Evolutionary conservation across 1,140 invertebrate genomes (phyloP).

Genomic region (Matsumurasca onukii): DNA sequence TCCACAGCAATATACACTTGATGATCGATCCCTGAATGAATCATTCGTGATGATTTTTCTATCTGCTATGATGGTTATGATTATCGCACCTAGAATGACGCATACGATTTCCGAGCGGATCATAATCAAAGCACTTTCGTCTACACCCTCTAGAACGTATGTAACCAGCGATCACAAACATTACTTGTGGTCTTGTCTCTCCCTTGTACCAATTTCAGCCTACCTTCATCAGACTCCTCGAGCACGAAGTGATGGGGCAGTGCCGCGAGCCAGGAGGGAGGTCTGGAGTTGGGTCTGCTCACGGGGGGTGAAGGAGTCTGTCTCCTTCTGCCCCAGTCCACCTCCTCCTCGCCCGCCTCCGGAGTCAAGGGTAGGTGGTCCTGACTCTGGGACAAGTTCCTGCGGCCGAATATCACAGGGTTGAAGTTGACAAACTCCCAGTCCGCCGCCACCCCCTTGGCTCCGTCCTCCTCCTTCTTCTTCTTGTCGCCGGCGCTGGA

Average conservation of each 20-base stretch:
- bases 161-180: too few relatives aligned
- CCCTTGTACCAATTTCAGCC: too few relatives aligned
- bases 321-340: constrained; percentile 19
- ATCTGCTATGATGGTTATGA: too few relatives aligned
- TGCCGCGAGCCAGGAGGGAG: constrained; percentile 40
- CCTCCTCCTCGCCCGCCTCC: constrained; percentile 15
- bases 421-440: constrained; percentile 52
- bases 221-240: constrained; percentile 36
- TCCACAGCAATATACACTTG: too few relatives aligned
- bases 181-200: too few relatives aligned
- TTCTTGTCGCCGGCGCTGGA: constrained; percentile 22
- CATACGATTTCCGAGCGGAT: too few relatives aligned
- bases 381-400: constrained; percentile 27
- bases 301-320: constrained; percentile 33
- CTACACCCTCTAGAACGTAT: too few relatives aligned
- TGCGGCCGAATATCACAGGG: constrained; percentile 43
- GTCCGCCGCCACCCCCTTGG: constrained; percentile 38
- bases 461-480: constrained; percentile 17
- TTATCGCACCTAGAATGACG: too few relatives aligned
- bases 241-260: constrained; percentile 40
- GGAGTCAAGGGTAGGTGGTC: constrained; percentile 28
- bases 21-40: too few relatives aligned
- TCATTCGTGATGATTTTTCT: too few relatives aligned
- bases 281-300: constrained; percentile 36
- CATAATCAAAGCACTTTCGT: too few relatives aligned